Evolutionary conservation across 2,797 vertebrate species (phyloP), one percentile per base, ranked within the genome.

Genomic region (Chrosomus eos): DNA sequence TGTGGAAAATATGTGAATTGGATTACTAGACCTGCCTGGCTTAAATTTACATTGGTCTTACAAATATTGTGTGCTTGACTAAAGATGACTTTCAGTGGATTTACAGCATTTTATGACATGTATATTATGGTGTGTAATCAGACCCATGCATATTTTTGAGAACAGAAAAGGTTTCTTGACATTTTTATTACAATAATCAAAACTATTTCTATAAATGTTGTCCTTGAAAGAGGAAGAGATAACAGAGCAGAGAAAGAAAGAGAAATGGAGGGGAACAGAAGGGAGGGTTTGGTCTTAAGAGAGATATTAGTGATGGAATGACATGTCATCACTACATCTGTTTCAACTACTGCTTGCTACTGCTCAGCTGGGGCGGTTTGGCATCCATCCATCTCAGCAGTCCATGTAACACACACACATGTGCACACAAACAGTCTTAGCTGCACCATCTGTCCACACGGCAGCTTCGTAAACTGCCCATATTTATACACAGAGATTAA

Each of bases 361-460:
- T 23, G 81, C 91, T 93, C 92, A 89, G 91, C 89, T 88, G 89
- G 74, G 91, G 93, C 90, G 85, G 89, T 87, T 90, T 92, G 90
- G 86, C 89, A 84, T 66, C 33, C 43, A 38, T 73, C 62, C 77
- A 62, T 80, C 48, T 83, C 85, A 48, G 48, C 43, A 62, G 43
- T 48, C 31, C 70, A 81, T 86, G n/a, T 23, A 48, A 62, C 18
- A 93, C 91, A 87, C 84, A 88, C 89, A 88, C 89, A 89, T 89
- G 88, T 79, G 88, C 53, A 67, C 77, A 70, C 68, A 79, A 26
- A 80, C 79, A 28, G 53, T 19, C 80, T 81, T 36, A 85, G 64
- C 64, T 1, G 11, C 40, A 84, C 84, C 84, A 81, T 81, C 84
- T 85, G 84, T 85, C 78, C 48, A 36, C 36, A 74, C 4, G 13